Percentiles rank a stretch among this genome's conserved stretches.
Evolutionary conservation across 2,797 vertebrate genomes (phyloP).

Genomic region (Rhyacichthys aspro): DNA sequence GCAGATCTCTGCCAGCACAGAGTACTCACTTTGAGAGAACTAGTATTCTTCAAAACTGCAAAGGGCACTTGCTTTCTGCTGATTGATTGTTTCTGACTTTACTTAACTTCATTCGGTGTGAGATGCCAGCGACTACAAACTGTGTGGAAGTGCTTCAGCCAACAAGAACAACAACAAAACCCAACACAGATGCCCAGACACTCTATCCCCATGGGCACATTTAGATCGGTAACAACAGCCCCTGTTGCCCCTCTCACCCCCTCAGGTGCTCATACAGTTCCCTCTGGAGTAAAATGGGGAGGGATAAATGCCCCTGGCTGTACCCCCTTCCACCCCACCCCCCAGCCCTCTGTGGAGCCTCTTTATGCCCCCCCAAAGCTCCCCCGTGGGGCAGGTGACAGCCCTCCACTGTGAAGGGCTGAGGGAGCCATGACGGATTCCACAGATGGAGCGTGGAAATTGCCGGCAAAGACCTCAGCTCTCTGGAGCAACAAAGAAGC

Average conservation of each 20-base stretch:
- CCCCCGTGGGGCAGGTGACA: constrained; percentile 98
- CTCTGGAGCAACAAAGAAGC: constrained; percentile 92
- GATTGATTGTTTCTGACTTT: not conserved
- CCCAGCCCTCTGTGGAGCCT: constrained; percentile 76
- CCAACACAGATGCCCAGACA: constrained; percentile 56
- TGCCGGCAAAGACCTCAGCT: constrained; percentile 91
- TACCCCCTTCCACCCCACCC: constrained; percentile 64
- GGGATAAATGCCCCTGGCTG: constrained; percentile 68
- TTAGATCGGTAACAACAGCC: constrained; percentile 64
- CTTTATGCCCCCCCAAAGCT: constrained; percentile 78
- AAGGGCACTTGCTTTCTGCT: not conserved
- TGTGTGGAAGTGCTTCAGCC: not conserved
- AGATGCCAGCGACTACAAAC: constrained; percentile 8
- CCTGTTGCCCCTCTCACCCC: constrained; percentile 52
- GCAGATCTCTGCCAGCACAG: too few relatives aligned
- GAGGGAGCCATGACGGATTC: constrained; percentile 94
- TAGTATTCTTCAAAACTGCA: not conserved
- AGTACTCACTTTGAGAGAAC: too few relatives aligned
- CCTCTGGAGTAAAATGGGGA: constrained; percentile 49
- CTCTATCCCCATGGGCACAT: constrained; percentile 62
- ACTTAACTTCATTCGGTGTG: constrained; percentile 3
- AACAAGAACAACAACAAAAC: constrained; percentile 22
- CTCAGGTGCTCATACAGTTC: constrained; percentile 88
- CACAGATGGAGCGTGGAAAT: constrained; percentile 99
- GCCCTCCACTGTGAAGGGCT: constrained; percentile 88